Evolutionary conservation across 2,113 vertebrate genomes (phyloP).

Genomic region (Chitala chitala): DNA sequence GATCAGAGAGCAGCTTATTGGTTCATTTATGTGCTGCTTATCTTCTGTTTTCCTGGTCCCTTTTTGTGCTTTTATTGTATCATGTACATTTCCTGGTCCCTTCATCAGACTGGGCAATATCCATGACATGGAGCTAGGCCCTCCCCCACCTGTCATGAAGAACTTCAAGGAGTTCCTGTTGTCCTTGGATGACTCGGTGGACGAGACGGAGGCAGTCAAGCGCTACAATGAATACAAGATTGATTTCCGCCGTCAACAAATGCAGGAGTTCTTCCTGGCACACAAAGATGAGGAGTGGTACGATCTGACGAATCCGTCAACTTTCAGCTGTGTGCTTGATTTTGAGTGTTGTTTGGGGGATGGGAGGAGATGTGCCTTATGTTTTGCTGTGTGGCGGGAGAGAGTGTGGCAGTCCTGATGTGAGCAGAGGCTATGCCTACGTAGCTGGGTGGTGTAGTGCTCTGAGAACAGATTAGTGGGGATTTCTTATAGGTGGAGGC

Average conservation of each 20-base stretch:
- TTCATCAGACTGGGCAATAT: conserved; percentile 75
- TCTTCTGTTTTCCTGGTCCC: background rate
- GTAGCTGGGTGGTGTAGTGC: too few relatives aligned
- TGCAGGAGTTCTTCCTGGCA: conserved; percentile 91
- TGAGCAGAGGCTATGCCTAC: too few relatives aligned
- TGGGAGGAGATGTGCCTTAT: background rate
- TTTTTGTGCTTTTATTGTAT: background rate
- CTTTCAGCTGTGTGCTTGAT: background rate
- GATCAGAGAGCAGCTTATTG: too few relatives aligned
- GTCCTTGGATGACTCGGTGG: conserved; percentile 83
- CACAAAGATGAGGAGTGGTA: conserved; percentile 96
- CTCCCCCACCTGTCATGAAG: conserved; percentile 81
- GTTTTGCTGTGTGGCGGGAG: background rate
- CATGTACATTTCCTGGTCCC: background rate
- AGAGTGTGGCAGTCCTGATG: too few relatives aligned
- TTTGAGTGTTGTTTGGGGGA: background rate
- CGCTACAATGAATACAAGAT: conserved; percentile 91
- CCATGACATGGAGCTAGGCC: conserved; percentile 79
- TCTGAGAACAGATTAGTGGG: too few relatives aligned
- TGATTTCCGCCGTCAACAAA: conserved; percentile 86
- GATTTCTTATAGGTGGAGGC: too few relatives aligned
- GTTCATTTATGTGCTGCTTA: too few relatives aligned
- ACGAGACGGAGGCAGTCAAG: conserved; percentile 85
- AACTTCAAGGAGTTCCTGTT: conserved; percentile 86
- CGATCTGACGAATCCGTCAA: conserved; percentile 37